Percentiles rank a stretch among this genome's conserved stretches.
phyloP scores from a whole-genome alignment of 2,888 invertebrate species.

The Idaea dimidiata region DNA sequence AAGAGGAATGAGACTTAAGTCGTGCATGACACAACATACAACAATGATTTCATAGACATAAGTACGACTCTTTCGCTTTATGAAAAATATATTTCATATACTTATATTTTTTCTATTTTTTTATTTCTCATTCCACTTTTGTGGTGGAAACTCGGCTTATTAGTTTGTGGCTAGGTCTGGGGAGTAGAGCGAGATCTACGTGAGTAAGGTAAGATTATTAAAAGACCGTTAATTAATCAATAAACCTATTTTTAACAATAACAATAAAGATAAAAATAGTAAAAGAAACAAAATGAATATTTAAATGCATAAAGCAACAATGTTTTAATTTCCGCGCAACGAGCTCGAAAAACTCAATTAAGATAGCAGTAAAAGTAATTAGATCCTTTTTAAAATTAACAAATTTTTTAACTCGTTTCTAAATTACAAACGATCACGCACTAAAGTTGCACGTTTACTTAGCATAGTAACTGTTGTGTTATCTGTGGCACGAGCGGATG shows the following conservation, averaged over 20 bases:
- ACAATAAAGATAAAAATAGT: neutral
- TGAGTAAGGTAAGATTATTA: no score
- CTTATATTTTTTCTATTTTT: no score
- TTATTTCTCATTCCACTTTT: no score
- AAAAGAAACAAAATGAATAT: conserved; percentile 4
- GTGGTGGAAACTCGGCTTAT: no score
- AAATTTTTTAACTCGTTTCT: conserved; percentile 8
- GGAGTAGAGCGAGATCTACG: no score
- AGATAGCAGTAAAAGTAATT: conserved; percentile 27
- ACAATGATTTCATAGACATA: no score
- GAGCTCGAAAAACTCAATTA: conserved; percentile 24
- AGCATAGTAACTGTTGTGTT: neutral
- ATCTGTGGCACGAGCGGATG: neutral
- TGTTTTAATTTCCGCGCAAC: neutral
- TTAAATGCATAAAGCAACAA: conserved; percentile 5
- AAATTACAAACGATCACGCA: conserved; percentile 25
- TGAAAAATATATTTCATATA: no score
- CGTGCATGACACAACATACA: no score
- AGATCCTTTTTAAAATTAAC: conserved; percentile 18
- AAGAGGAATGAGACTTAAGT: no score
- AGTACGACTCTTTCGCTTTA: no score
- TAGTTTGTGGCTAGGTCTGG: no score
- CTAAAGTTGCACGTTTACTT: conserved; percentile 5
- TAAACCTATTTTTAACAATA: neutral
- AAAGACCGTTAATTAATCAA: neutral